Evolutionary conservation across 2,113 vertebrate species (phyloP).

Genomic region (Piprites chloris): DNA sequence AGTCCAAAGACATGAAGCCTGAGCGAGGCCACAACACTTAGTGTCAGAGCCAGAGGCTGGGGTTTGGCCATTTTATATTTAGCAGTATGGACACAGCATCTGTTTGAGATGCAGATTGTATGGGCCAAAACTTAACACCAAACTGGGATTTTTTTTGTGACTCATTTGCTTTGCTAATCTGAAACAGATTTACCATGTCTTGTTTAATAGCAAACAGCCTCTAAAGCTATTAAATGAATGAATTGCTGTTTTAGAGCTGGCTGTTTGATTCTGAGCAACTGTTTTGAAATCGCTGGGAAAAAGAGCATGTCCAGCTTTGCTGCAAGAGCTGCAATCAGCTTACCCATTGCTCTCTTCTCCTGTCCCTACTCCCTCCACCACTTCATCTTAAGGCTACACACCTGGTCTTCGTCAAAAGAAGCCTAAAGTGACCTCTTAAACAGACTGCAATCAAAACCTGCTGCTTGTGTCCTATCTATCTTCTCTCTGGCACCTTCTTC

Average conservation of each 20-base stretch:
- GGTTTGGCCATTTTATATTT: not conserved
- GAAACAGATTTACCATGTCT: conserved; percentile 40
- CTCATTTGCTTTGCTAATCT: conserved; percentile 37
- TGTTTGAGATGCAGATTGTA: not conserved
- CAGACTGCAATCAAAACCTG: not conserved
- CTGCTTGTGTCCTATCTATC: not conserved
- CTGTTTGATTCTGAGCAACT: conserved; percentile 27
- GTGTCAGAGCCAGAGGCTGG: not conserved
- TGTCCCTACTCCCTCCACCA: not conserved
- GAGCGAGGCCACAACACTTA: not conserved
- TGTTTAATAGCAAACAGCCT: conserved; percentile 10
- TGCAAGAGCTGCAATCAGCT: not conserved
- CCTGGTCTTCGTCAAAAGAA: not conserved
- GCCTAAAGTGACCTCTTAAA: not conserved
- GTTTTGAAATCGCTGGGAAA: conserved; percentile 10
- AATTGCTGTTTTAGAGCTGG: not conserved
- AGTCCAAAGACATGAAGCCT: not conserved
- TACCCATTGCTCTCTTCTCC: not conserved
- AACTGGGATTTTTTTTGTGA: not conserved
- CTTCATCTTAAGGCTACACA: not conserved
- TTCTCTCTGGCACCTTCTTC: not conserved
- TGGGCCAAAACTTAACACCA: conserved; percentile 16
- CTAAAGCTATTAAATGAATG: conserved; percentile 41
- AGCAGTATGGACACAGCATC: not conserved
- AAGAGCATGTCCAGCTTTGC: not conserved